Percentiles rank a stretch among this genome's conserved stretches.
Conservation (phyloP, 2,888 invertebrate species). For the Limnephilus rhombicus region DNA sequence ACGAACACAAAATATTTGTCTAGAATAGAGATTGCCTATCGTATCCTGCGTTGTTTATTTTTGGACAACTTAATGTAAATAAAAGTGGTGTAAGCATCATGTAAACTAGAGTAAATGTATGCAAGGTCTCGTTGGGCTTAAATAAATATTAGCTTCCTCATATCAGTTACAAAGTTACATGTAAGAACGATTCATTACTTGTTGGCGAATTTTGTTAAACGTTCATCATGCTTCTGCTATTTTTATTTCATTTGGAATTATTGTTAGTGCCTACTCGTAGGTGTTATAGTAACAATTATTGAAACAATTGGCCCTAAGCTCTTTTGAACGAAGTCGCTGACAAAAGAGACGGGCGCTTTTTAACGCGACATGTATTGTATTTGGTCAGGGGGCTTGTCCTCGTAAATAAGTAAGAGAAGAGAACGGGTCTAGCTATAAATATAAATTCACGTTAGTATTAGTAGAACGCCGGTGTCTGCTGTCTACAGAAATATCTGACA, state of each 20-base stretch:
- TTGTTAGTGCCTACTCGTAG: too few species aligned
- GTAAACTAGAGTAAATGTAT: background rate
- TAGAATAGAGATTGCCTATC: background rate
- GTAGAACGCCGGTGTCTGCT: background rate
- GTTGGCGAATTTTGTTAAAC: too few species aligned
- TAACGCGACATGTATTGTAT: background rate
- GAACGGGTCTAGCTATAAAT: background rate
- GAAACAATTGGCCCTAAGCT: background rate
- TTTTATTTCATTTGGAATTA: too few species aligned
- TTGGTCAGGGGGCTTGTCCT: conserved; percentile 14
- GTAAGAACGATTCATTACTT: background rate
- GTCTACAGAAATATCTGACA: background rate
- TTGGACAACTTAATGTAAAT: background rate
- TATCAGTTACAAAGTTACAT: background rate
- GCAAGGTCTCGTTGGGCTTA: background rate
- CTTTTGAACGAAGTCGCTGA: background rate
- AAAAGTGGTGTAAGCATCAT: background rate
- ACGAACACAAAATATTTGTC: background rate
- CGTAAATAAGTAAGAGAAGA: background rate
- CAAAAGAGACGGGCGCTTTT: background rate
- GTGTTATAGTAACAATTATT: too few species aligned
- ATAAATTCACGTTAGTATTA: background rate
- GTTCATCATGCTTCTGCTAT: too few species aligned
- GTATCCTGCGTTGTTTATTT: background rate
- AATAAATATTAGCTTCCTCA: background rate